Evolutionary conservation across 2,113 vertebrate species (phyloP).

Genomic region (Rhodinocichla rosea): DNA sequence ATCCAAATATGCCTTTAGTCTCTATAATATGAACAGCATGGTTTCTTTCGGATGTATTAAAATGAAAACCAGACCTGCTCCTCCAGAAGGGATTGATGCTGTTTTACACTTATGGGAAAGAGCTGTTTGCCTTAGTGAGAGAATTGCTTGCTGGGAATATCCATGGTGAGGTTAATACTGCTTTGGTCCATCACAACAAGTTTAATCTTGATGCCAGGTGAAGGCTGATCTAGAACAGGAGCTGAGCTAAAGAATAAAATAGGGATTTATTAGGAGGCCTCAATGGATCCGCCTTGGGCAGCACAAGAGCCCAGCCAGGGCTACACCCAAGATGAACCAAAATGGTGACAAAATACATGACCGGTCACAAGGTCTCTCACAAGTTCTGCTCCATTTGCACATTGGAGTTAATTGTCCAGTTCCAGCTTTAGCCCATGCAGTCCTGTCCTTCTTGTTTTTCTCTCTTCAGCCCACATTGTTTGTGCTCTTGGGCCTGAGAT

Average conservation of each 20-base stretch:
- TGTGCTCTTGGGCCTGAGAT: not conserved
- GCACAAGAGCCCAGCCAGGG: not conserved
- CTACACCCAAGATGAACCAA: not conserved
- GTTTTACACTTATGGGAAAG: not conserved
- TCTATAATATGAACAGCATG: not conserved
- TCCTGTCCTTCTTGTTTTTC: not conserved
- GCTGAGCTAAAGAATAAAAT: not conserved
- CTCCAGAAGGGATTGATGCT: not conserved
- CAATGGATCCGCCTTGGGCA: not conserved
- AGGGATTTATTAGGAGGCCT: not conserved
- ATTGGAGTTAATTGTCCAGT: not conserved
- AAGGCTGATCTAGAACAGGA: not conserved
- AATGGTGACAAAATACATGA: not conserved
- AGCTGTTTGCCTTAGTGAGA: not conserved
- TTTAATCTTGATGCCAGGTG: not conserved
- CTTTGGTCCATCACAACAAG: not conserved
- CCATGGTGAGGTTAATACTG: not conserved
- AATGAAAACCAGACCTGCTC: not conserved
- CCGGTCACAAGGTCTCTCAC: fast-evolving
- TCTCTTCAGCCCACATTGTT: not conserved
- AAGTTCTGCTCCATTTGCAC: not conserved
- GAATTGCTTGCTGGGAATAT: not conserved
- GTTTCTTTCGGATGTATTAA: not conserved
- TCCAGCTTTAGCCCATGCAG: not conserved
- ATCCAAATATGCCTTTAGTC: not conserved